Evolutionary conservation across 30 jellyfish, hydroid and myxozoan species (phyloP), one percentile per base, ranked within the genome.

Genomic region (Turritopsis dohrnii): DNA sequence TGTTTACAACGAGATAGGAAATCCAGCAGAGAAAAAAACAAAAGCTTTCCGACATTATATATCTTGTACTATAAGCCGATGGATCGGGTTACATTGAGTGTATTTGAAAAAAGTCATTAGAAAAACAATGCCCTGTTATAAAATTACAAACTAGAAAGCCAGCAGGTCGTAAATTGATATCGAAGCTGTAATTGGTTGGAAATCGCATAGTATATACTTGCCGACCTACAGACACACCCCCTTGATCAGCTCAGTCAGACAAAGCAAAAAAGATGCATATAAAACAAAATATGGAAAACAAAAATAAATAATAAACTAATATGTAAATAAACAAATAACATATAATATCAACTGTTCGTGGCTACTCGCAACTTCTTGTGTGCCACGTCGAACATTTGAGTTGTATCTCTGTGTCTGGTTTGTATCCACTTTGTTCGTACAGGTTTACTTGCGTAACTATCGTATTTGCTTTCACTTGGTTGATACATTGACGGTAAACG

Each of bases 401-500:
- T 26, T 7, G 76, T 66, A 17, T 66, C 29, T n/a, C 76, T 21
- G 29, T n/a, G 17, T n/a, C 76, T 21, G 76, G 76, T 26, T 26
- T 21, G 76, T 21, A 9, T 21, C 29, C 29, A 22, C 29, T 66
- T 66, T 66, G 76, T 8, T 21, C 76, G 76, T 9, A 66, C 76
- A 3, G 76, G 76, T 66, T 66, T 17, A 66, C 76, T 66, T 26
- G 18, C 76, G 29, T n/a, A 66, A 66, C 29, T 17, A 66, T 66
- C 29, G 29, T 66, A 66, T 66, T 66, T 66, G 8, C 29, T 1
- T 7, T 66, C 17, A 66, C 18, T 9, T 66, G 76, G 7, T 66
- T n/a, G 76, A 66, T 66, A 66, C 76, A 66, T 66, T 21, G 76
- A 7, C 29, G 76, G 76, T 66, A 66, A 17, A 66, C 76, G 29